Base-by-base conservation (phyloP, 2,888 invertebrate genomes). In the Chorisops tibialis region DNA sequence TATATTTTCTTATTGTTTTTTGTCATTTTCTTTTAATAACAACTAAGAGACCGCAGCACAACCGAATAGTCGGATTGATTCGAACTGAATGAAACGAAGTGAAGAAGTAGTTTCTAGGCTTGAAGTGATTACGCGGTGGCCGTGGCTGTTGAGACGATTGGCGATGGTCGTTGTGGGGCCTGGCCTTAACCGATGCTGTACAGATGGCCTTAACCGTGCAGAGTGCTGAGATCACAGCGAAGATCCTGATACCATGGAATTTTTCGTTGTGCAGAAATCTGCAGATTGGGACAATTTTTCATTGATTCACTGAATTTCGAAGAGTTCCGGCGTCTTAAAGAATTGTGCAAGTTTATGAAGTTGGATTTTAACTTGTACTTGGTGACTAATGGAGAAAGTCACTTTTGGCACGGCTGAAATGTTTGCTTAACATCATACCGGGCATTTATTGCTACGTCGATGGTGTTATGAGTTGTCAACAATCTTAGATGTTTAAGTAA, bases 21-120 rank as follows among this genome's bases (percentile, higher is more conserved):
- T 41, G 14, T 16, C 41, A 14, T 4, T 39, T 39, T 39, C 16
- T 16, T 39, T 6, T 39, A 39, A n/a, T n/a, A n/a, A n/a, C n/a
- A n/a, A n/a, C n/a, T n/a, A n/a, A n/a, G n/a, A n/a, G n/a, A n/a
- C n/a, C n/a, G n/a, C n/a, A n/a, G 3, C 56, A 41, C 60, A 18
- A 56, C 63, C 61, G 63, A 56, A 48, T 56, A 56, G 18, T 54
- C 45, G 49, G 43, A 51, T 56, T 38, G 61, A 35, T 50, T 43
- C 56, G 50, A 47, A 60, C 52, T 59, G 59, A 61, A 56, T 63
- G 63, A 54, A 39, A 35, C 37, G 45, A 51, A 38, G 43, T 35
- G 45, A 56, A 56, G 56, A 30, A 56, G 43, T 56, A 45, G 43
- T 56, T 56, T 56, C 56, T 56, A 9, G 5, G 22, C 56, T 45